A percentile compares a stretch with the other conserved stretches of the same genome.
phyloP scores from a whole-genome alignment of 2,888 invertebrate species.

The Lomographa bimaculata region DNA sequence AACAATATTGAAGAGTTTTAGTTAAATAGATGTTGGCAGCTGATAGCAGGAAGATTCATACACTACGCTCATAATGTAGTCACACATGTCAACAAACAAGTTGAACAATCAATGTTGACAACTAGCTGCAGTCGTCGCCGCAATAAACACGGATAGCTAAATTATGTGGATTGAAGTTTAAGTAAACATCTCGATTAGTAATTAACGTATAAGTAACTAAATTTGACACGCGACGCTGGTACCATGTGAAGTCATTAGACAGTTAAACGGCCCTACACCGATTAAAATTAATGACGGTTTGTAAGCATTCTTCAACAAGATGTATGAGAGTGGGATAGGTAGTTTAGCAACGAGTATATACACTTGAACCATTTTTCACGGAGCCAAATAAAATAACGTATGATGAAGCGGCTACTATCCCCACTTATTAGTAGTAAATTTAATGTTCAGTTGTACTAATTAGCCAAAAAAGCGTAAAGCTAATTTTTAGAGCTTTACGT shows the following conservation, averaged over 20 bases:
- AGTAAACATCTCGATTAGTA: conserved; percentile 35
- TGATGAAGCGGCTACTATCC: too few relatives aligned
- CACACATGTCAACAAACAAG: conserved; percentile 26
- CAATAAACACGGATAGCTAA: conserved; percentile 20
- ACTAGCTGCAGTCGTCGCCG: conserved; percentile 23
- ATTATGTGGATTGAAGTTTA: conserved; percentile 41
- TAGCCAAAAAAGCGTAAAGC: too few relatives aligned
- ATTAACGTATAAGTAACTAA: conserved; percentile 26
- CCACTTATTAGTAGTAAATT: too few relatives aligned
- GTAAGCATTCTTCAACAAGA: too few relatives aligned
- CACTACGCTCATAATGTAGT: conserved; percentile 14
- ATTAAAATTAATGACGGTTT: conserved; percentile 29
- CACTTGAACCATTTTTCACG: too few relatives aligned
- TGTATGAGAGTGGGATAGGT: too few relatives aligned
- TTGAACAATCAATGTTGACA: conserved; percentile 28
- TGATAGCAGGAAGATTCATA: conserved; percentile 8
- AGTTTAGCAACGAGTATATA: too few relatives aligned
- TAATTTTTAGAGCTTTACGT: too few relatives aligned
- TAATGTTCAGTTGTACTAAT: too few relatives aligned
- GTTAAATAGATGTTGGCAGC: background rate
- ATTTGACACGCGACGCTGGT: conserved; percentile 22
- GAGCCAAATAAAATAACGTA: too few relatives aligned
- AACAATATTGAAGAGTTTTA: background rate
- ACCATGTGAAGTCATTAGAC: conserved; percentile 14
- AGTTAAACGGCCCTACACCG: conserved; percentile 16